Evolutionary conservation across 2,797 vertebrate genomes (phyloP), one percentile per base, ranked within the genome.

Genomic region (Poeciliopsis infans): DNA sequence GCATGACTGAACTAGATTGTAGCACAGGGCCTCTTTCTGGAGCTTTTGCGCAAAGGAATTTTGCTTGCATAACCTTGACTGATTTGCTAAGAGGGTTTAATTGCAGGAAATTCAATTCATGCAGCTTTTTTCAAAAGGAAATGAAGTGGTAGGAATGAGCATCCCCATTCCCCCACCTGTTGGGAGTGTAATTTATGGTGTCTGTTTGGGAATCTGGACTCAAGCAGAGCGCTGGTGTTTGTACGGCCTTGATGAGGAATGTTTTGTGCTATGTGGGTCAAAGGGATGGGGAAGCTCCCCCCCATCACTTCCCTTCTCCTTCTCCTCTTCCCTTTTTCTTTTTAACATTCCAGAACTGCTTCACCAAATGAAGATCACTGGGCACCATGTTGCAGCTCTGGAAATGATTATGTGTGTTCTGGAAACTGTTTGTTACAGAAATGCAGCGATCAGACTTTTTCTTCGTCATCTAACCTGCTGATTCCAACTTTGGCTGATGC

Each of bases 191-290:
- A 91, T 91, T 93, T 88, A 89, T 91, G 82, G 79, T 82, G 86
- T 89, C 88, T 89, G 89, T 88, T 88, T 82, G 81, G 86, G 89
- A 86, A 85, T 88, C 83, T 85, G 86, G 87, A 83, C 87, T 80
- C 83, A 80, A 82, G 86, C 84, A 75, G 87, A 85, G 86, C 46
- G 76, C 64, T 90, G 85, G 86, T 90, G 92, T 94, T 91, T 91
- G 86, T 88, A 87, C 83, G 94, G 94, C 94, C 94, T 90, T 93
- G 91, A 90, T 91, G 85, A 95, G 93, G 93, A 95, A 95, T 95
- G 87, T 82, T 88, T 78, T 82, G 80, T 84, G 89, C 82, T 92
- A 94, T 95, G 92, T 95, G 93, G 93, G 93, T 95, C 94, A 96
- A 92, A 95, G 89, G 93, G 89, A 94, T 90, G 85, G 90, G 88